phyloP scores from a whole-genome alignment of 92 coral and sea anemone species.

The Montipora capitata region DNA sequence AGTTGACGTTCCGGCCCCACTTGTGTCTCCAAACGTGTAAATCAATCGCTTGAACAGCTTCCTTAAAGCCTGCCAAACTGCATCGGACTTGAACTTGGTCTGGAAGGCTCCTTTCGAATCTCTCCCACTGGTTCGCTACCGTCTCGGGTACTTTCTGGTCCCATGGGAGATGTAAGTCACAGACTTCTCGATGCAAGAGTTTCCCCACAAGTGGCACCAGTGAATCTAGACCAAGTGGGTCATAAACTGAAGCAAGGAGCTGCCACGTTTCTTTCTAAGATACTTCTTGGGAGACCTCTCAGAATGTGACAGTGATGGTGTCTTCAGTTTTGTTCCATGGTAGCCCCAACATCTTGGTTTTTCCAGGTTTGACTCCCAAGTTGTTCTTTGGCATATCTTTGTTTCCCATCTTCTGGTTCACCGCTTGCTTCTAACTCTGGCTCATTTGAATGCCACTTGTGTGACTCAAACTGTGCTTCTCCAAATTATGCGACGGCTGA shows the following conservation, averaged over 20 bases:
- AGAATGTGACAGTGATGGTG: not conserved
- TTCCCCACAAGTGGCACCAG: slow-evolving; percentile 68
- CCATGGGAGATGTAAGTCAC: slow-evolving; percentile 71
- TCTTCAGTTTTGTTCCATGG: too few relatives aligned
- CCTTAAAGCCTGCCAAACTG: slow-evolving; percentile 47
- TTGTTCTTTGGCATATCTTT: slow-evolving; percentile 41
- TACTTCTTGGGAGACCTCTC: not conserved
- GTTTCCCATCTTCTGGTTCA: not conserved
- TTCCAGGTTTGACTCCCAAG: slow-evolving; percentile 27
- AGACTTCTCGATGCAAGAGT: slow-evolving; percentile 52
- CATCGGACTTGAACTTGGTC: slow-evolving; percentile 43
- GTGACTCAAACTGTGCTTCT: not conserved
- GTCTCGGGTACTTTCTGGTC: slow-evolving; percentile 37
- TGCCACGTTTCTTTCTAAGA: not conserved
- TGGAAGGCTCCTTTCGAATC: slow-evolving; percentile 60
- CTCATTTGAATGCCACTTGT: not conserved
- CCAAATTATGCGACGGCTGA: not conserved
- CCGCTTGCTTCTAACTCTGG: not conserved
- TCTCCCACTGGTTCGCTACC: slow-evolving; percentile 36
- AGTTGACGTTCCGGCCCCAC: slow-evolving; percentile 59
- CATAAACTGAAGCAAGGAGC: slow-evolving; percentile 14
- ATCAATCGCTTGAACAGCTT: slow-evolving; percentile 39
- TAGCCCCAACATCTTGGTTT: too few relatives aligned
- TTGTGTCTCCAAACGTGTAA: slow-evolving; percentile 73
- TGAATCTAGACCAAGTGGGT: slow-evolving; percentile 42